Evolutionary conservation across 2,113 vertebrate species (phyloP).

Genomic region (Myotis lucifugus): DNA sequence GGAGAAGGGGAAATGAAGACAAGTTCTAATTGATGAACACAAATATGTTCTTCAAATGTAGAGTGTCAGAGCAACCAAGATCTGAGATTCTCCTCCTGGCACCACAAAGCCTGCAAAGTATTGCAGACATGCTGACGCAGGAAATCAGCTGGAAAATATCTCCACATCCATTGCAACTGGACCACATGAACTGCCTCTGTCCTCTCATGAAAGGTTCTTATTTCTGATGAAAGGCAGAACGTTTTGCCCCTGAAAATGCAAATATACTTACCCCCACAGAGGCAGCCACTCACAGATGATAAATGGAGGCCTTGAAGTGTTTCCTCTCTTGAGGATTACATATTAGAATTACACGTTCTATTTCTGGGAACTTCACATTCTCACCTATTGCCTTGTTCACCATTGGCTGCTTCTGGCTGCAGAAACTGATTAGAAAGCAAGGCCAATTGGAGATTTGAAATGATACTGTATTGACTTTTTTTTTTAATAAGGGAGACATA

Average conservation of each 20-base stretch:
- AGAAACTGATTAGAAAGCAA: constrained; percentile 71
- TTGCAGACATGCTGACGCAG: too few species aligned
- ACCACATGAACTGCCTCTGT: background rate
- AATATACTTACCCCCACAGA: constrained; percentile 38
- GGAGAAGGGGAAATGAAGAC: background rate
- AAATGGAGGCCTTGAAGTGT: constrained; percentile 66
- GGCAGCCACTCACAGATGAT: constrained; percentile 50
- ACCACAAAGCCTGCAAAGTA: background rate
- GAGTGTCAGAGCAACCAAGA: background rate
- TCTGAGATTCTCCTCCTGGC: background rate
- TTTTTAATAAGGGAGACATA: constrained; percentile 14
- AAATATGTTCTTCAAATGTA: background rate
- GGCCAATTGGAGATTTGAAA: constrained; percentile 63
- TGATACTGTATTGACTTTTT: constrained; percentile 66
- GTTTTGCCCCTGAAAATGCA: constrained; percentile 66
- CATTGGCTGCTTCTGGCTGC: constrained; percentile 54
- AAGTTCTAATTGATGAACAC: background rate
- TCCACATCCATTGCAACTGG: background rate
- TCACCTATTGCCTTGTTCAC: constrained; percentile 63
- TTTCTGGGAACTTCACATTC: constrained; percentile 48
- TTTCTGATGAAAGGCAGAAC: constrained; percentile 39
- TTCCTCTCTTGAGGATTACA: constrained; percentile 60
- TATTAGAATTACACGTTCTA: constrained; percentile 68
- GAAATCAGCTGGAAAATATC: background rate
- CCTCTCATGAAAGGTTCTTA: background rate